Evolutionary conservation across 2,888 invertebrate genomes (phyloP), one percentile per base, ranked within the genome.

Genomic region (Agriotes lineatus): DNA sequence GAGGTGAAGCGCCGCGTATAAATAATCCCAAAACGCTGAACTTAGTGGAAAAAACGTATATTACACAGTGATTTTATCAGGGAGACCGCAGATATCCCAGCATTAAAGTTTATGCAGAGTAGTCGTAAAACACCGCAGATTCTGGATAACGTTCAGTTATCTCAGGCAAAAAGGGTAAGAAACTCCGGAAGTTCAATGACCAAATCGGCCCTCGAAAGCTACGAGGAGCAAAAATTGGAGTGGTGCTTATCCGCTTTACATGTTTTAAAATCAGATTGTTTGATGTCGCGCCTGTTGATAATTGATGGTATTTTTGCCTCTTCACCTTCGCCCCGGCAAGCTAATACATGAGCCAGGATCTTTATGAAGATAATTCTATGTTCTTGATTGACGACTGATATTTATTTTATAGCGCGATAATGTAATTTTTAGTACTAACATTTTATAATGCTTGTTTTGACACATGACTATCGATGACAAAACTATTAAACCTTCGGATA

Each of bases 251-350:
- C 48, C 22, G 48, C 20, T 48, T 48, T 48, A 2, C 25, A 48
- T 25, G 20, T 14, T 48, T 48, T 48, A 25, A 48, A 48, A 48
- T 20, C n/a, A 48, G 48, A 48, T 25, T 48, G 48, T 22, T 48
- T 14, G 22, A 22, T n/a, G 22, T 48, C 48, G 22, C 20, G 25
- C 2, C 10, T 6, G 14, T 18, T 14, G 5, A 39, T 39, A 25
- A 25, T 25, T 25, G 7, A 25, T 25, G 3, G 25, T 25, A 25
- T 25, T 25, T 25, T 25, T 25, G 25, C 4, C 4, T 25, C 25
- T 25, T 25, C 25, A 25, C 25, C 7, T 25, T 25, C 4, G 7
- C 7, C 25, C 25, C 7, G 25, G 3, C 7, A 25, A 25, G 7
- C 7, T n/a, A n/a, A n/a, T n/a, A n/a, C n/a, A n/a, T n/a, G n/a